Evolutionary conservation across 1,140 invertebrate genomes (phyloP).

Genomic region (Procambarus clarkii): DNA sequence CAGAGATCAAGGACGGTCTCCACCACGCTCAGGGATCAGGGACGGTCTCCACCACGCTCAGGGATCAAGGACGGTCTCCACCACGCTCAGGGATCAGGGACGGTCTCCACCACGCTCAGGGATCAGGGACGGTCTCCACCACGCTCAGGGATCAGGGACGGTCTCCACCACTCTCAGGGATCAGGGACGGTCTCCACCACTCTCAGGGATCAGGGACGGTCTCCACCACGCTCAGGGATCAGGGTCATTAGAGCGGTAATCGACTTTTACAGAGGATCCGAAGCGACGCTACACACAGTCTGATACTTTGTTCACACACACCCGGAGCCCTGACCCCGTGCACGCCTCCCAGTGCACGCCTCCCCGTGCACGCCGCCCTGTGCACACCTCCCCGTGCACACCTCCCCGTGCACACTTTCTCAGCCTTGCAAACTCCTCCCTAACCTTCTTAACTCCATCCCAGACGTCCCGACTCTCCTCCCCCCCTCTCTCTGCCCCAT

Average conservation of each 20-base stretch:
- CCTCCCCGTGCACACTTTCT: neutral
- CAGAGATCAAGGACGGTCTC: too few relatives aligned
- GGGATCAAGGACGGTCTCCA: too few relatives aligned
- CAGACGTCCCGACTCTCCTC: neutral
- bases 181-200: neutral
- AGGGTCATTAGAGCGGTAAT: neutral
- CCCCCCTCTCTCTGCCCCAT: neutral
- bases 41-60: too few relatives aligned
- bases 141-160: neutral
- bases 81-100: neutral
- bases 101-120: too few relatives aligned
- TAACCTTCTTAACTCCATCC: neutral
- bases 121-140: too few relatives aligned
- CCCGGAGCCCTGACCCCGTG: neutral
- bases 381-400: neutral
- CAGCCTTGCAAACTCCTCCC: neutral
- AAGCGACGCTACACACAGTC: neutral
- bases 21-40: too few relatives aligned
- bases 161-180: too few relatives aligned
- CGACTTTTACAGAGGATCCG: neutral
- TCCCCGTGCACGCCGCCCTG: neutral
- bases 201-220: neutral
- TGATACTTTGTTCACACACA: conserved; percentile 2
- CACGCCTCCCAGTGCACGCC: neutral
- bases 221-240: neutral